Evolutionary conservation across 2,113 vertebrate species (phyloP).

Genomic region (Plecturocebus donacophilus): DNA sequence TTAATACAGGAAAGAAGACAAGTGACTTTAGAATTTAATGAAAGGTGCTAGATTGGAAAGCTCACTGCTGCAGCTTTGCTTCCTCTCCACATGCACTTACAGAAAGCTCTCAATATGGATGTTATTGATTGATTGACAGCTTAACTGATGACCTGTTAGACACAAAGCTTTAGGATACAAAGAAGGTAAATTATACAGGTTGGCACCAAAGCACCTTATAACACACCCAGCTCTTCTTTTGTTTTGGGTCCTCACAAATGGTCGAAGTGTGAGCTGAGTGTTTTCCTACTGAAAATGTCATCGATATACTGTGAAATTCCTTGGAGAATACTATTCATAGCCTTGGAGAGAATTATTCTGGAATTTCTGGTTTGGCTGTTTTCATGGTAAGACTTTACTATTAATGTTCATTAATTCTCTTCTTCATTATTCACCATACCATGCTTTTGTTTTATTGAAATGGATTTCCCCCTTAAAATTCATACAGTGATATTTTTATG

Average conservation of each 20-base stretch:
- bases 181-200: constrained; percentile 28
- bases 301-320: background rate
- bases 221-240: background rate
- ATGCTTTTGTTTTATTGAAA: constrained; percentile 16
- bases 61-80: background rate
- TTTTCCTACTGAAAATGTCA: background rate
- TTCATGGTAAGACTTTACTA: background rate
- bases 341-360: background rate
- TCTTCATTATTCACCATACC: background rate
- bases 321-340: background rate
- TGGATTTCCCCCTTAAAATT: background rate
- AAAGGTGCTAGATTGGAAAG: constrained; percentile 59
- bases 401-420: background rate
- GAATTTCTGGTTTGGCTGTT: background rate
- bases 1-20: constrained; percentile 69
- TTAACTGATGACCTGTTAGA: background rate
- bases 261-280: background rate
- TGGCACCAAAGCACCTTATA: background rate
- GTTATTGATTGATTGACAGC: constrained; percentile 50
- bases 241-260: background rate
- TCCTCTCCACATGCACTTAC: constrained; percentile 31
- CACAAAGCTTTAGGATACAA: constrained; percentile 34
- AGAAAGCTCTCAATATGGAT: constrained; percentile 48
- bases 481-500: background rate
- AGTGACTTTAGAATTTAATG: constrained; percentile 67